Percentiles rank a stretch among this genome's conserved stretches.
These are phyloP conservation scores for Cheilosia variabilis DNA, from an alignment of 2,888 invertebrate species.

Conservation along the genomic window DNA sequence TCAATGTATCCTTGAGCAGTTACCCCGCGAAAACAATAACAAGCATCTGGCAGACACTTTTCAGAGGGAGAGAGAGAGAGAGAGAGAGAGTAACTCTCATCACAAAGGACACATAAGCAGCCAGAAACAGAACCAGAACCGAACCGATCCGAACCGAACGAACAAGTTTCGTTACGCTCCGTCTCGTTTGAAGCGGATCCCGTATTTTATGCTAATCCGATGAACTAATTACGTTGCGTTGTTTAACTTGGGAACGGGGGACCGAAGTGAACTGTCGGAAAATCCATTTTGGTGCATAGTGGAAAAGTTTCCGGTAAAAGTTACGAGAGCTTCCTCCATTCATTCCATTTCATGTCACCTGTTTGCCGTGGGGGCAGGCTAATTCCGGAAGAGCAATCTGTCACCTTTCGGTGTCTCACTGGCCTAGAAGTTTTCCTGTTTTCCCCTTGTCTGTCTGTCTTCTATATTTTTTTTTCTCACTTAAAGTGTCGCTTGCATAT, in stretches of 20 bases:
- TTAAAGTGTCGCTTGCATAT: constrained; percentile 54
- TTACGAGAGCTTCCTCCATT: constrained; percentile 9
- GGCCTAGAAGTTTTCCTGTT: constrained; percentile 58
- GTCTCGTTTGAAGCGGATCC: constrained; percentile 37
- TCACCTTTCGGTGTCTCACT: constrained; percentile 67
- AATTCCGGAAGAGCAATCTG: constrained; percentile 70
- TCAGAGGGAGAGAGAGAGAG: constrained; percentile 5
- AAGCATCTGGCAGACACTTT: constrained; percentile 43
- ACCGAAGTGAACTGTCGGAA: constrained; percentile 1
- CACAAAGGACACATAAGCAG: background rate
- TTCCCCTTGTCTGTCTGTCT: constrained; percentile 1
- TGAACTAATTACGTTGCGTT: constrained; percentile 73
- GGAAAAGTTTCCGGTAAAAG: constrained; percentile 68
- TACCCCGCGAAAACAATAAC: constrained; percentile 54
- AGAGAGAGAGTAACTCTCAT: background rate
- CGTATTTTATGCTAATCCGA: constrained; percentile 73
- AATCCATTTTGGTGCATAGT: constrained; percentile 68
- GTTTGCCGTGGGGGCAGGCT: constrained; percentile 37
- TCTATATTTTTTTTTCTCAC: constrained; percentile 41
- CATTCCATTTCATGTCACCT: constrained; percentile 44
- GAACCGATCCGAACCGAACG: constrained; percentile 9
- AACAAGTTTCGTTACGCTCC: constrained; percentile 53
- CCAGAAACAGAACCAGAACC: background rate
- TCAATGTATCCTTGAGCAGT: constrained; percentile 63
- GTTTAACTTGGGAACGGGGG: constrained; percentile 43